These are phyloP conservation scores for Oxystoma pomonae DNA, from an alignment of 2,888 invertebrate species.

Conservation along the genomic window DNA sequence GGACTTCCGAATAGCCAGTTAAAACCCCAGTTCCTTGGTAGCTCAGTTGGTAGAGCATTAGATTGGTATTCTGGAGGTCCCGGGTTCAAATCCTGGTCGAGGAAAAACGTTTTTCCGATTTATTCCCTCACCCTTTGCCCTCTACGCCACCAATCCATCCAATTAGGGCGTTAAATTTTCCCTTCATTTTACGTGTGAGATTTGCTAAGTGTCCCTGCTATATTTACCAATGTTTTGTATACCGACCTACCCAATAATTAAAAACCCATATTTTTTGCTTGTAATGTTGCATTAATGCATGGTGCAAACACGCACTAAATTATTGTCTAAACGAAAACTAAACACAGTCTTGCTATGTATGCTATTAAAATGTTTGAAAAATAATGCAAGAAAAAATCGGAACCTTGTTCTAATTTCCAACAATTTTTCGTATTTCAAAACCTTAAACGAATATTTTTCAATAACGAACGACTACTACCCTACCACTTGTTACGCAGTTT, in stretches of 20 bases:
- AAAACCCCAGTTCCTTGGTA: too few relatives aligned
- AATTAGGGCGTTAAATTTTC: too few relatives aligned
- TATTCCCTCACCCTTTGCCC: too few relatives aligned
- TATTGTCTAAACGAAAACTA: background rate
- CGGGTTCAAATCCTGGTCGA: too few relatives aligned
- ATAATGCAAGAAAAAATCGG: constrained; percentile 1
- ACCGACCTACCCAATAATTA: background rate
- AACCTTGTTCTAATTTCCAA: constrained; percentile 7
- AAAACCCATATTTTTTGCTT: background rate
- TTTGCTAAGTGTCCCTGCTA: too few relatives aligned
- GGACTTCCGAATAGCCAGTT: too few relatives aligned
- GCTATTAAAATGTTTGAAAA: background rate
- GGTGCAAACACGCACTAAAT: background rate
- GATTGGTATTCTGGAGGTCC: too few relatives aligned
- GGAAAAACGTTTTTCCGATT: too few relatives aligned
- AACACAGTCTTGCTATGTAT: background rate
- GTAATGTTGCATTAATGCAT: background rate
- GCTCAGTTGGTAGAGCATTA: too few relatives aligned
- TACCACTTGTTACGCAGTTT: background rate
- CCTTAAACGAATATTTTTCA: constrained; percentile 1
- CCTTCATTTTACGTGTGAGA: too few relatives aligned
- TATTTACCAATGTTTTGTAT: background rate
- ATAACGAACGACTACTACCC: background rate
- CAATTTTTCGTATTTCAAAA: constrained; percentile 7
- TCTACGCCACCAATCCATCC: too few relatives aligned